Conservation (phyloP, 2,888 invertebrate genomes). For the Drosophila emarginata region DNA sequence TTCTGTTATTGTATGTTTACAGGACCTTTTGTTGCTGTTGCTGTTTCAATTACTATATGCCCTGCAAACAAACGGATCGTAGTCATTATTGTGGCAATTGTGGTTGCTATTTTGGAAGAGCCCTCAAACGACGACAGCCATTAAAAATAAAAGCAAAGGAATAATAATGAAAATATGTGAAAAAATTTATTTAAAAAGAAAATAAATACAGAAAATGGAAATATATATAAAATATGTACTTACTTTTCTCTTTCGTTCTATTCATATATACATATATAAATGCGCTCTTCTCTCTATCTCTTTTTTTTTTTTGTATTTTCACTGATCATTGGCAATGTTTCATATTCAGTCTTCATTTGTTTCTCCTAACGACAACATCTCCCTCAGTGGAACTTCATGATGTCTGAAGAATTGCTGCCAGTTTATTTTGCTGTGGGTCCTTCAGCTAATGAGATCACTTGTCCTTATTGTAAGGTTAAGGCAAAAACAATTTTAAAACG, state of each 20-base stretch:
- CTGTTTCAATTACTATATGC: slow-evolving; percentile 74
- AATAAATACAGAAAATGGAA: slow-evolving; percentile 18
- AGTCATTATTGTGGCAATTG: slow-evolving; percentile 82
- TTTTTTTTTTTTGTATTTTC: not conserved
- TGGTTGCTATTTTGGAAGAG: slow-evolving; percentile 81
- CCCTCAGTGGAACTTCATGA: slow-evolving; percentile 10
- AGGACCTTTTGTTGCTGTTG: slow-evolving; percentile 78
- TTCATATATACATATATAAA: no score
- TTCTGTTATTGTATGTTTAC: slow-evolving; percentile 19
- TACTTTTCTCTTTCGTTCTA: not conserved
- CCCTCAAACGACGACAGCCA: slow-evolving; percentile 72
- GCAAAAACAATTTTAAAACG: slow-evolving; percentile 73
- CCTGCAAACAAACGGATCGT: slow-evolving; percentile 78
- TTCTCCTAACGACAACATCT: slow-evolving; percentile 35
- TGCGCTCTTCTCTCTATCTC: slow-evolving; percentile 8
- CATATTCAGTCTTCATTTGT: slow-evolving; percentile 44
- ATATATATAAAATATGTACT: slow-evolving; percentile 6
- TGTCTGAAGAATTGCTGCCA: slow-evolving; percentile 58
- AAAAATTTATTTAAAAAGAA: not conserved
- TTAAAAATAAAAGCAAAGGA: slow-evolving; percentile 54
- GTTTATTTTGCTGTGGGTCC: slow-evolving; percentile 81
- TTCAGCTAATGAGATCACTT: slow-evolving; percentile 75
- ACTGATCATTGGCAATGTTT: slow-evolving; percentile 6
- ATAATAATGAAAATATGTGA: slow-evolving; percentile 7
- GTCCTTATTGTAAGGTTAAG: slow-evolving; percentile 77